Evolutionary conservation across 53 echinoderm and acorn worm species (phyloP), one percentile per base, ranked within the genome.

Genomic region (Mesocentrotus franciscanus): DNA sequence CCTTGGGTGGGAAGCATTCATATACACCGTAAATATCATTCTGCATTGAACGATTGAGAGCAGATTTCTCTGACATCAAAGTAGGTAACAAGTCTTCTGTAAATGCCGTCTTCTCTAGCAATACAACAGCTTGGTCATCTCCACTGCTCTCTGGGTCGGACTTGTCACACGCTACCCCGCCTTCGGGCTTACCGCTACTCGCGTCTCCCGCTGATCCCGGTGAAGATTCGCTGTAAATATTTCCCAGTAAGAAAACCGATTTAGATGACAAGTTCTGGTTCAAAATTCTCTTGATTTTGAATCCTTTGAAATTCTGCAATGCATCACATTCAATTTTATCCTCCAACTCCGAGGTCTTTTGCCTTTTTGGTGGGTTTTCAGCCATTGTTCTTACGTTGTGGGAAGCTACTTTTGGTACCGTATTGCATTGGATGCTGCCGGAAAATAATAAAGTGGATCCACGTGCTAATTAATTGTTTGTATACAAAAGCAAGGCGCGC

Each of bases 21-120:
- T 97, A 99, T 33, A 97, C 96, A 60, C 98, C 98, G 94, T 99
- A 99, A 72, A 99, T 98, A 95, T 99, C 99, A 94, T 99, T 99
- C 56, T 98, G 95, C 93, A 99, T 30, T n/a, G 78, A 61, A 22
- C 93, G 81, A 10, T 90, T 92, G 32, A 99, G 92, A 49, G 61
- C 89, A 42, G 96, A 96, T 32, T 97, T 89, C 16, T 85, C 92
- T 26, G 96, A 96, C 79, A 99, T 92, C 66, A 99, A 81, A 1
- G 20, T 12, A 9, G 95, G 56, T 2, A 98, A 35, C 0, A 91
- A 91, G 9, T 96, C 93, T 71, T 96, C 95, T 27, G 30, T 92
- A 93, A 99, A 99, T 60, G 99, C 96, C 56, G 96, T 98, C 95
- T 98, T 99, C 91, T 99, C 99, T 70, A 99, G 76, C 84, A 99